Percentiles rank a stretch among this genome's conserved stretches.
Evolutionary conservation across 2,888 invertebrate species (phyloP).

Genomic region (Chymomyza caudatula): DNA sequence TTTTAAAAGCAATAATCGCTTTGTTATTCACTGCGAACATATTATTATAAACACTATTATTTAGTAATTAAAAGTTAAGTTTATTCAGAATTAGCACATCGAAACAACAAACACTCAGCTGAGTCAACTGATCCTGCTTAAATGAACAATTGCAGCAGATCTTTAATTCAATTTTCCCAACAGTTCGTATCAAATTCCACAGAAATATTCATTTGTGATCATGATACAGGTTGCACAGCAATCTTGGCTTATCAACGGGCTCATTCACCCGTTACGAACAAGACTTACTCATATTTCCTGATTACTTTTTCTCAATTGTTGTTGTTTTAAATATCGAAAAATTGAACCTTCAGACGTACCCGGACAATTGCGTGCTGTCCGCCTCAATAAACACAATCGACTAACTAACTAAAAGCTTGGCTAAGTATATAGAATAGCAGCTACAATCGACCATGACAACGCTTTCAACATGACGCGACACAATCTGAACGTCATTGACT

Average conservation of each 20-base stretch:
- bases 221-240: not conserved
- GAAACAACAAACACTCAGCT: no score
- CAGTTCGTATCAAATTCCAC: no score
- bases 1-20: no score
- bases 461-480: constrained; percentile 22
- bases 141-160: no score
- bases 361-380: not conserved
- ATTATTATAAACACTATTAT: no score
- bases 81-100: no score
- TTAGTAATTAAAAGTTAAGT: no score
- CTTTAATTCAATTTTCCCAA: not conserved
- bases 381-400: not conserved
- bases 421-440: not conserved
- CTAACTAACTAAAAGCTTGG: not conserved
- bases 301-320: not conserved
- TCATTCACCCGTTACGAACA: not conserved
- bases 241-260: not conserved
- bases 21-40: no score
- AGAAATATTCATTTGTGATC: no score
- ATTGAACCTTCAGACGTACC: not conserved
- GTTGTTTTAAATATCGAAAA: not conserved
- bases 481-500: constrained; percentile 32
- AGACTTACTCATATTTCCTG: not conserved
- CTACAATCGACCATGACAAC: not conserved
- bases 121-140: no score